Percentiles rank a stretch among this genome's conserved stretches.
phyloP scores from a whole-genome alignment of 2,888 invertebrate genomes.

The Hypselothyrea guttata region DNA sequence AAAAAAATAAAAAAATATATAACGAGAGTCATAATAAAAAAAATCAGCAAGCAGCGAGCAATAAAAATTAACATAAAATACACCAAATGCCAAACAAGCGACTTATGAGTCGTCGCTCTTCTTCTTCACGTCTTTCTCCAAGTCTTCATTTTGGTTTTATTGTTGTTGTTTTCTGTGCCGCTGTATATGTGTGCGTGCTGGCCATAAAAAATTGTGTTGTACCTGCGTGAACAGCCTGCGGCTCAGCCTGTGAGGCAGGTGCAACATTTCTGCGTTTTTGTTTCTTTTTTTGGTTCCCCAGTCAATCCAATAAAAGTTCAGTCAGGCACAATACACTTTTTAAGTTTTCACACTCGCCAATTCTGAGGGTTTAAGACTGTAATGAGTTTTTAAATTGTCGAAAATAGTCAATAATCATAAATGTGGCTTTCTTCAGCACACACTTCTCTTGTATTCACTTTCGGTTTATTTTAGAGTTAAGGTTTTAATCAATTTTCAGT shows the following conservation, averaged over 20 bases:
- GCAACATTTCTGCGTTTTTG: constrained; percentile 31
- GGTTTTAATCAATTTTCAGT: no score
- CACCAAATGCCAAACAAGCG: constrained; percentile 45
- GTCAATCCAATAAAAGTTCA: background rate
- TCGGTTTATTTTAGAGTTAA: no score
- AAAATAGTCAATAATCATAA: no score
- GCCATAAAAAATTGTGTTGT: constrained; percentile 41
- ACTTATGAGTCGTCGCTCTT: constrained; percentile 2
- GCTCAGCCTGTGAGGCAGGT: constrained; percentile 35
- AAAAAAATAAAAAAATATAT: constrained; percentile 8
- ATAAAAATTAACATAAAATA: constrained; percentile 75
- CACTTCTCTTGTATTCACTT: no score
- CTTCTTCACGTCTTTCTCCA: background rate
- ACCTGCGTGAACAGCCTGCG: background rate
- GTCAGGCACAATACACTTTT: background rate
- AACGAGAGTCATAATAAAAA: constrained; percentile 52
- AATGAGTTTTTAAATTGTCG: no score
- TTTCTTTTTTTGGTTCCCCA: no score
- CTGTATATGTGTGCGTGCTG: constrained; percentile 14
- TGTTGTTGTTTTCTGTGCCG: constrained; percentile 9
- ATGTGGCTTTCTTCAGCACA: no score
- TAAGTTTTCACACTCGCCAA: background rate
- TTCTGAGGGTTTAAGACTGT: no score
- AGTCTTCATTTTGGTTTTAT: background rate
- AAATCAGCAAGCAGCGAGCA: constrained; percentile 53